Percentiles rank a stretch among this genome's conserved stretches.
Evolutionary conservation across 2,113 vertebrate species (phyloP).

Genomic region (Pterocles gutturalis): DNA sequence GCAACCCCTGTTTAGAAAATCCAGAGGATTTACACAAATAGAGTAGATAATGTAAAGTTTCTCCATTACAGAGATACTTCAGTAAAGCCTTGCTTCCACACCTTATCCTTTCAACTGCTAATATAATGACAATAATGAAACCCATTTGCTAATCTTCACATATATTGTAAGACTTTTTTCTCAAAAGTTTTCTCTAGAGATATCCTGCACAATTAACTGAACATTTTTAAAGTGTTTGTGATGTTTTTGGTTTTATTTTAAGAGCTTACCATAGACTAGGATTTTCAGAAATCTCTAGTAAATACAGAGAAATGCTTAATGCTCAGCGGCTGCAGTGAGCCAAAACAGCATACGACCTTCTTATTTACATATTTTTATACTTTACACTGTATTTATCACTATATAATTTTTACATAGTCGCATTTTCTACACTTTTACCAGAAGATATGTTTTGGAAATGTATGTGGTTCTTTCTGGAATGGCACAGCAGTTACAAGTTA

Average conservation of each 20-base stretch:
- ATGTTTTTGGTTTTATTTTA: not conserved
- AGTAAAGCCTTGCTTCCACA: not conserved
- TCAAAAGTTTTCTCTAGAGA: not conserved
- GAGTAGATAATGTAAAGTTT: not conserved
- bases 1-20: not conserved
- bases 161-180: not conserved
- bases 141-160: not conserved
- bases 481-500: not conserved
- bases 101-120: not conserved
- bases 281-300: constrained; percentile 20
- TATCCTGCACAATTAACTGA: not conserved
- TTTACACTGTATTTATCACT: not conserved
- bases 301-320: not conserved
- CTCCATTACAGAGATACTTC: not conserved
- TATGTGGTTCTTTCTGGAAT: not conserved
- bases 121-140: not conserved
- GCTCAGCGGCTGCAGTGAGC: not conserved
- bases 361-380: not conserved
- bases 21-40: not conserved
- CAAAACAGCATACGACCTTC: not conserved
- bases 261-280: not conserved
- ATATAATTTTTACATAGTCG: not conserved
- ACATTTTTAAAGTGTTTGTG: not conserved
- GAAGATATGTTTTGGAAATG: not conserved
- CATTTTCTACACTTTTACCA: not conserved